Base-by-base conservation (phyloP, 2,888 invertebrate genomes). In the Plebejus anna region DNA sequence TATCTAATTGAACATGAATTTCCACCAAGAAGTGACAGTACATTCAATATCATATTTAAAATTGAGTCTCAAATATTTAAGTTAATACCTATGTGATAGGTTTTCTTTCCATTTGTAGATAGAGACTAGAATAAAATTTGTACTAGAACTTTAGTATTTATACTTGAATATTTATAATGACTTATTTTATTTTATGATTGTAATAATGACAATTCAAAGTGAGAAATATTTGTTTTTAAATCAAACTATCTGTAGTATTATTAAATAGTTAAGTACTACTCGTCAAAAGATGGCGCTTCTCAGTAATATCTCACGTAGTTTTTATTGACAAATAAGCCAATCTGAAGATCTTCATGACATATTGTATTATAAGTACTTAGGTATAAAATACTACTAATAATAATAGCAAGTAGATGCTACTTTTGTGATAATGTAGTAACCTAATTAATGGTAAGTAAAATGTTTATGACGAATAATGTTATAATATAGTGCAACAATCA, bases 61-160 rank as follows among this genome's bases (percentile, higher is more conserved):
- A 66, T 32, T 66, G 66, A 66, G 66, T 66, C 66, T 66, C 66
- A 32, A 66, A 13, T 13, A 61, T 61, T 61, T 28, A 22, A 28
- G 32, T 61, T 28, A 28, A 11, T 11, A 61, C 36, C 4, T 28
- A 16, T 66, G 32, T 36, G 1, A 16, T 66, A 66, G 66, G 66
- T 66, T 66, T 66, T 61, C 28, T 61, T 28, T 61, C 9, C 28
- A 28, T 3, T 11, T 61, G 28, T 61, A 28, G 61, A n/a, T 7
- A 11, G 61, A 61, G 28, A 61, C 61, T 28, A 61, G 61, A 61
- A 61, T 61, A 22, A 22, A 22, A 22, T 22, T 22, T 22, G 22
- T 61, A 11, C 3, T 32, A 61, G 61, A 66, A 66, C 13, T 36
- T 66, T 66, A 66, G 66, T 66, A 66, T 28, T 28, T 61, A 61